phyloP scores from a whole-genome alignment of 23 tunicate genomes.

The Ciona savignyi region DNA sequence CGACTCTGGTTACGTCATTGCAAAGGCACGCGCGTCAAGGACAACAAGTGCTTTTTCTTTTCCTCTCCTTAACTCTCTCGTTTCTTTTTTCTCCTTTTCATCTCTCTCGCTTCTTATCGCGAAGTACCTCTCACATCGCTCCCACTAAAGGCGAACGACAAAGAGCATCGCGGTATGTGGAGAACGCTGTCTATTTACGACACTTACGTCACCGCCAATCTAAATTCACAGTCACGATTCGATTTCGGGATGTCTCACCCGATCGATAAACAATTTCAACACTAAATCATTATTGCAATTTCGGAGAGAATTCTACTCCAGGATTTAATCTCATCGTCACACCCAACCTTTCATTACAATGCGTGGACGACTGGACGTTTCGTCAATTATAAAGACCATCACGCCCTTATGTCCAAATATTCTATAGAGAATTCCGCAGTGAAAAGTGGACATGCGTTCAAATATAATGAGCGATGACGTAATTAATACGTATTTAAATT shows the following conservation, averaged over 20 bases:
- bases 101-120: neutral
- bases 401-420: too few species aligned
- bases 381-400: too few species aligned
- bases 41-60: conserved; percentile 5
- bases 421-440: too few species aligned
- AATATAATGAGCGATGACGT: too few species aligned
- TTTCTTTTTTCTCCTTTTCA: neutral
- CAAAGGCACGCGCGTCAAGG: conserved; percentile 1
- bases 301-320: neutral
- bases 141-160: conserved; percentile 1
- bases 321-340: too few species aligned
- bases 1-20: conserved; percentile 17
- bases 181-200: conserved; percentile 14
- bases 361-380: too few species aligned
- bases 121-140: conserved; percentile 2
- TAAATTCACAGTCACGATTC: neutral
- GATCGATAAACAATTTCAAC: neutral
- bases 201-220: conserved; percentile 5
- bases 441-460: too few species aligned
- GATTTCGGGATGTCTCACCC: neutral
- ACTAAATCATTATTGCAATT: neutral
- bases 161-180: conserved; percentile 6
- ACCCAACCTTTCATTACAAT: too few species aligned
- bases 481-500: too few species aligned
- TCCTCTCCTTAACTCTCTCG: neutral